Base-by-base conservation (phyloP, 2,113 vertebrate species). In the Elephas maximus region DNA sequence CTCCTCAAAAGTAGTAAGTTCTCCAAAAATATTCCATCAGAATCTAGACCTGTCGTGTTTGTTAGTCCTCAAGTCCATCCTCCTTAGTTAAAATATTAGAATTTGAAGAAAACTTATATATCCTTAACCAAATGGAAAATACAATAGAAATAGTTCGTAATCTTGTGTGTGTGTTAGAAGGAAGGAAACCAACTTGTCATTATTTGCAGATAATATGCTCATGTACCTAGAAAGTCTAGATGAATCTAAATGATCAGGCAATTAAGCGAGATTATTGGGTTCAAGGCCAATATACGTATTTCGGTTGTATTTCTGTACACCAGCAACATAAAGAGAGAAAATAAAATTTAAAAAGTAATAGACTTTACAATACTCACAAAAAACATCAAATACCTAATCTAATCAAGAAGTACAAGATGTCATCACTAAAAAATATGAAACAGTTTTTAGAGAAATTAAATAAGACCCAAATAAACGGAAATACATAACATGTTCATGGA, bases 81-180 rank as follows among this genome's bases (percentile, higher is more conserved):
- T 69, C 28, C 23, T 85, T 45, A 57, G 37, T 2, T 93, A 44
- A 89, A 93, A 86, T 90, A 48, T 44, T 95, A 89, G n/a, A 91
- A 73, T 33, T 26, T 71, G 60, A 51, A 88, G 24, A 76, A 92
- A 79, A 57, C 20, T 48, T 28, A 48, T 37, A 23, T 28, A 77
- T n/a, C 3, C 24, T n/a, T 41, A 53, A 23, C 11, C 89, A 41
- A 92, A 77, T 85, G 53, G 15, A 45, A 94, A 80, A 71, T 51
- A 33, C 45, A 65, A 14, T 57, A 81, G 51, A 86, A 90, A 82
- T 7, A 53, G 33, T 44, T 12, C 51, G 37, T 53, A 21, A 69
- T 73, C 44, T 57, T 88, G 1, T 77, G 23, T 77, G 24, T 21
- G 21, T 4, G 60, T 62, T 62, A 26, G 26, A 57, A 24, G 28